Percentiles rank a stretch among this genome's conserved stretches.
These are phyloP conservation scores for Fistularia tabacaria DNA, from an alignment of 2,797 vertebrate genomes.

Conservation along the genomic window DNA sequence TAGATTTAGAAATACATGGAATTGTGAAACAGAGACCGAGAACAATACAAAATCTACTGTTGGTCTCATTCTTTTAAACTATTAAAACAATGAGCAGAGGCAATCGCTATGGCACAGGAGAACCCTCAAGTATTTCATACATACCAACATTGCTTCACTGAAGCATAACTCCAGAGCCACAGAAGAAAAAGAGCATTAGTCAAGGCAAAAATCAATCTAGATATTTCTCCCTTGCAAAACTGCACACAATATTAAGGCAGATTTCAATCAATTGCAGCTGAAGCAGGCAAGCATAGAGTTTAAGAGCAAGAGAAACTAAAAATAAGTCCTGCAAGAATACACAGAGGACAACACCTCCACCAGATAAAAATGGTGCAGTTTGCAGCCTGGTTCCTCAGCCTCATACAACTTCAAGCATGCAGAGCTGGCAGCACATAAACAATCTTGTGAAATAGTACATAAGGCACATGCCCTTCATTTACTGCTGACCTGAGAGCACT, in stretches of 20 bases:
- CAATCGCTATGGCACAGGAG: constrained; percentile 46
- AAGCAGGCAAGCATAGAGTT: constrained; percentile 19
- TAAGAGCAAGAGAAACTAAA: constrained; percentile 41
- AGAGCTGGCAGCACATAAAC: constrained; percentile 30
- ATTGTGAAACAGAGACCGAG: constrained; percentile 21
- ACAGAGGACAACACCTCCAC: constrained; percentile 7
- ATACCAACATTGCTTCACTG: constrained; percentile 34
- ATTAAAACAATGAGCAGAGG: background rate
- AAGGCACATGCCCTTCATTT: constrained; percentile 58
- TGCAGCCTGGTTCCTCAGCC: constrained; percentile 5
- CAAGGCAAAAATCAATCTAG: constrained; percentile 48
- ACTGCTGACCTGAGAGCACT: constrained; percentile 16
- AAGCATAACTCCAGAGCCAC: constrained; percentile 38
- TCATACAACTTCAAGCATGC: constrained; percentile 28
- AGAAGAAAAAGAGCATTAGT: constrained; percentile 23
- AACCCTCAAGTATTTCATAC: constrained; percentile 11
- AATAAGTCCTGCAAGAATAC: constrained; percentile 24
- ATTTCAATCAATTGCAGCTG: constrained; percentile 24
- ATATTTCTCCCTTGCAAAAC: constrained; percentile 46
- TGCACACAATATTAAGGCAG: constrained; percentile 48
- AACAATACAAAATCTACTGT: constrained; percentile 17
- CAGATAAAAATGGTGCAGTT: constrained; percentile 36
- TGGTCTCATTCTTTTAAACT: background rate
- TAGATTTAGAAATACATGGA: constrained; percentile 23
- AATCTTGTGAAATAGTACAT: constrained; percentile 35